Evolutionary conservation across 2,113 vertebrate species (phyloP), one percentile per base, ranked within the genome.

Genomic region (Rhodinocichla rosea): DNA sequence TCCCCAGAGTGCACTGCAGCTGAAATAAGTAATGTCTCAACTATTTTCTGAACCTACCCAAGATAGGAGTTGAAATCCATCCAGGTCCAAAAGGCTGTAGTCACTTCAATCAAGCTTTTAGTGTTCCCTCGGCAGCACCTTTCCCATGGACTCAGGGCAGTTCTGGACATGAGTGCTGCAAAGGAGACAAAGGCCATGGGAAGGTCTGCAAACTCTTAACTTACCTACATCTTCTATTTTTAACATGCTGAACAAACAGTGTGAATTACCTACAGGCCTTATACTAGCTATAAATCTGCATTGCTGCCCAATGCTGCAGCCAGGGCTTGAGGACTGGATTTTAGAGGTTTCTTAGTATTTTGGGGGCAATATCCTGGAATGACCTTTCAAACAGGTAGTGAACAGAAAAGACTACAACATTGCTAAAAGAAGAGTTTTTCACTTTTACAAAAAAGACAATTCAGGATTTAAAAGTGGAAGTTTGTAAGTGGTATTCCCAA

Each of bases 1-100:
- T 93, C 75, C 39, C 84, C 49, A 33, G 53, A 40, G 83, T 40
- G 35, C 32, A 21, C 47, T 86, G 82, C 64, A 76, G 52, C 39
- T 86, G 60, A 94, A 32, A 44, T 87, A 64, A 83, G 80, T 81
- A 79, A 83, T 56, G 83, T 76, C 92, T 95, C 13, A 20, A 45
- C n/a, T 88, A 4, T 83, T 94, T 91, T 90, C 82, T 95, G 91
- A 94, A 90, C 32, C 67, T 86, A 4, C 74, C 76, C 49, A 88
- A 94, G 78, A 88, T 33, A 94, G 79, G 37, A 88, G 27, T 60
- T 92, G 84, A 91, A 93, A 94, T 83, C 24, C 39, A 73, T 67
- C 82, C 67, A 67, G 52, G 60, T 87, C 68, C 52, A 35, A 69
- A 91, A 44, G 60, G 26, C 52, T 2, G 0, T 40, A 71, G 39